Evolutionary conservation across 2,797 vertebrate genomes (phyloP).

Genomic region (Muscicapa comitata): DNA sequence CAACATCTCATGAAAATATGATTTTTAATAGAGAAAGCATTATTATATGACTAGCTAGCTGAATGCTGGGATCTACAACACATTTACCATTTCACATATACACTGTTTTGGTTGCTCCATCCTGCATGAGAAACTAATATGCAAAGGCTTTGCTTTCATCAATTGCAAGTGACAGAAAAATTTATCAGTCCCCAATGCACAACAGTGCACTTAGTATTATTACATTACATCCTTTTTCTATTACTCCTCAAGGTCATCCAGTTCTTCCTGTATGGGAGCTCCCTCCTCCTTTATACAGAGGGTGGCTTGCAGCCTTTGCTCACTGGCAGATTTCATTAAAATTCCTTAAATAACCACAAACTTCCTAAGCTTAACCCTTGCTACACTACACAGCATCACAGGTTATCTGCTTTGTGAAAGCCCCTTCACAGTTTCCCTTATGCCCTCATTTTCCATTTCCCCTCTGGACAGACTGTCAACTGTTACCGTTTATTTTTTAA

Average conservation of each 20-base stretch:
- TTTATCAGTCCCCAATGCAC: conserved; percentile 12
- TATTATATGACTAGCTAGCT: background rate
- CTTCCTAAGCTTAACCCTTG: background rate
- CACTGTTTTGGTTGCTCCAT: background rate
- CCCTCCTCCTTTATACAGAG: background rate
- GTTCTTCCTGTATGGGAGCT: background rate
- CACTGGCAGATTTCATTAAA: conserved; percentile 24
- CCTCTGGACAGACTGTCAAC: background rate
- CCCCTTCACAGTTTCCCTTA: background rate
- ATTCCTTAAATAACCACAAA: conserved; percentile 34
- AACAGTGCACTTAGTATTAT: conserved; percentile 50
- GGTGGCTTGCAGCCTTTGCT: conserved; percentile 8
- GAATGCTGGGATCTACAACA: background rate
- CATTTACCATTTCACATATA: background rate
- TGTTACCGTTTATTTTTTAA: background rate
- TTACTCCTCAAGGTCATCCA: conserved; percentile 48
- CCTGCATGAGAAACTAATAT: background rate
- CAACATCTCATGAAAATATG: background rate
- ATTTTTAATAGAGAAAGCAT: background rate
- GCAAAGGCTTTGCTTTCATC: conserved; percentile 20
- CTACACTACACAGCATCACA: background rate
- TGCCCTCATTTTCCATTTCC: background rate
- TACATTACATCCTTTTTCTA: conserved; percentile 47
- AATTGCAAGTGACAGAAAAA: conserved; percentile 25
- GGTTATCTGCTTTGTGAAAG: background rate